phyloP scores from a whole-genome alignment of 30 jellyfish, hydroid and myxozoan species.

The Haliclystus octoradiatus region DNA sequence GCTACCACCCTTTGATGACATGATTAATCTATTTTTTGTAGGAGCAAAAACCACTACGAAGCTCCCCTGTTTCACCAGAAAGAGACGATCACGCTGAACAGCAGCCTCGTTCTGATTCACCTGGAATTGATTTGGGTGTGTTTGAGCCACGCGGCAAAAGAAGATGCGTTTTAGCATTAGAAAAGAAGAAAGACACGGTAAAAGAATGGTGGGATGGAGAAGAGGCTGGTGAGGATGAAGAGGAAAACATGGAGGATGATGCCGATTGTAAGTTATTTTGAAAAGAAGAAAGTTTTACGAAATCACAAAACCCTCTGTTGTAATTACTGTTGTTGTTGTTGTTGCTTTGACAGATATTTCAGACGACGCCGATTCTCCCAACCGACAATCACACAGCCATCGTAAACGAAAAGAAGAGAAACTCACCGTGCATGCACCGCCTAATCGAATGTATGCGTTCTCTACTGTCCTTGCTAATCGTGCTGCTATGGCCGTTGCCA shows the following conservation, averaged over 20 bases:
- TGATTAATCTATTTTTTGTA: too few relatives aligned
- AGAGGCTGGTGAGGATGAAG: constrained; percentile 42
- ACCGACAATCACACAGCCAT: neutral
- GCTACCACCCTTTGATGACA: too few relatives aligned
- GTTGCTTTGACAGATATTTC: neutral
- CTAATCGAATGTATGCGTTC: constrained; percentile 58
- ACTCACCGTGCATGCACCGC: neutral
- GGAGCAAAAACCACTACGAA: too few relatives aligned
- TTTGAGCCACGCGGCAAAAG: constrained; percentile 95
- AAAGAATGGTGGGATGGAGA: constrained; percentile 85
- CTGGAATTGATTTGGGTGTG: constrained; percentile 70
- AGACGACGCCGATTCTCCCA: neutral
- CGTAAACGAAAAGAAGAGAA: neutral
- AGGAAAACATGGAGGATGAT: constrained; percentile 46
- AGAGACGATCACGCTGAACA: too few relatives aligned
- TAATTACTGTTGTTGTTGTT: neutral
- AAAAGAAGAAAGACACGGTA: constrained; percentile 39
- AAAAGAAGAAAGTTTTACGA: too few relatives aligned
- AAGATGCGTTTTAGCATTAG: constrained; percentile 70
- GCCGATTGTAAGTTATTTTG: constrained; percentile 31
- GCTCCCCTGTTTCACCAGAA: too few relatives aligned
- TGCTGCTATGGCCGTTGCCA: constrained; percentile 75
- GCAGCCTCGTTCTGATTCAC: constrained; percentile 83
- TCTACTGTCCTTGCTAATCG: constrained; percentile 94
- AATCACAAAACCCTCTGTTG: neutral